Evolutionary conservation across 1,140 invertebrate species (phyloP), one percentile per base, ranked within the genome.

Genomic region (Drosophila tristis): DNA sequence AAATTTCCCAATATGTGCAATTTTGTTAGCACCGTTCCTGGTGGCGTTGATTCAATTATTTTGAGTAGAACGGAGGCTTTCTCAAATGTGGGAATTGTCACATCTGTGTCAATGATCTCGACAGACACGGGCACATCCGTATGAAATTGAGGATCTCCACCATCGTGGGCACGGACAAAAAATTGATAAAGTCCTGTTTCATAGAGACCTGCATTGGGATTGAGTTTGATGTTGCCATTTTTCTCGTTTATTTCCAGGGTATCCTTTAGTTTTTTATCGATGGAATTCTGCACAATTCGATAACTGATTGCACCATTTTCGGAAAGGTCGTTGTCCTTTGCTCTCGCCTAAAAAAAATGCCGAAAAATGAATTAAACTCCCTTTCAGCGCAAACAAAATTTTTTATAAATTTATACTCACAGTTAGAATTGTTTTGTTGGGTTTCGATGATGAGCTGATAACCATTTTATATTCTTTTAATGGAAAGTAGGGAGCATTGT

Each of bases 121-220:
- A 98, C 94, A 68, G 95, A 95, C 16, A 98, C 94, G 13, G 97
- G 96, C 2, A 97, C 95, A 78, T 97, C 95, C 35, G 95, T 94
- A 92, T 97, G 94, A 25, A 94, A 90, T 11, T 94, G 93, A 6
- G 95, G 95, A 26, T 93, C 93, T 20, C 97, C 97, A 76, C 93
- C 94, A 92, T 99, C 97, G 58, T 94, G 94, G 5, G 97, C 98
- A 56, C 96, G 94, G 26, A 98, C 95, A 93, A 98, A 98, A 80
- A 98, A 96, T 93, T 98, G 97, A 91, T 97, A 80, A 4, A 64
- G 48, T 0, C 49, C 51, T 7, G 74, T 51, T 9, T 70, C 79
- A 39, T 59, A 70, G 26, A 49, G 53, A 2, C 42, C 49, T 6
- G 66, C 48, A 39, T 58, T 44, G 8, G 8, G 49, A 15, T 65